Conservation (phyloP, 2,113 vertebrate genomes). For the Mystacornis crossleyi region DNA sequence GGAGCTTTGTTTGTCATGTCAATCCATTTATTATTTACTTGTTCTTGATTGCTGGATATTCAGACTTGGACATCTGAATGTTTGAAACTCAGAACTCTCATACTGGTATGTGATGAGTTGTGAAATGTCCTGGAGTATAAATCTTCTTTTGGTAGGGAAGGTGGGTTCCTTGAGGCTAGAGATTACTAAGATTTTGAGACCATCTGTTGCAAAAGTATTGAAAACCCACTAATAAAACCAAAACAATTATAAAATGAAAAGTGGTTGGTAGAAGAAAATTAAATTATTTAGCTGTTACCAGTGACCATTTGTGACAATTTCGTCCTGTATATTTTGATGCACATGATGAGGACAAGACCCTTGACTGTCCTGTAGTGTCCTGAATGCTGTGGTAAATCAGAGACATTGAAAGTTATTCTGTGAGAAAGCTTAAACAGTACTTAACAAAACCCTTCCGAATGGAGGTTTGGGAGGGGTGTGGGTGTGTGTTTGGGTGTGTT, state of each 20-base stretch:
- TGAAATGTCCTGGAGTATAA: not conserved
- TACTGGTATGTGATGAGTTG: rapidly evolving
- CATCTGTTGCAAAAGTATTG: not conserved
- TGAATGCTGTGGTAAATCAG: not conserved
- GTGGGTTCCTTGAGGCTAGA: not conserved
- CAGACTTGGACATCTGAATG: not conserved
- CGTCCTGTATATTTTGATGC: not conserved
- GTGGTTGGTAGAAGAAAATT: not conserved
- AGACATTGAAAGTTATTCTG: not conserved
- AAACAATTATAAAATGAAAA: not conserved
- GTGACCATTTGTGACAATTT: not conserved
- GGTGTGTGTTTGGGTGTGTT: not conserved
- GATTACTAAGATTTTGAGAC: not conserved
- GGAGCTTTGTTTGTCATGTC: not conserved
- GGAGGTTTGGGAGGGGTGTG: not conserved
- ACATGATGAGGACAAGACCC: not conserved
- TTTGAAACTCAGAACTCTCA: not conserved
- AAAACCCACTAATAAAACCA: not conserved
- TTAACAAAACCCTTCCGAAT: not conserved
- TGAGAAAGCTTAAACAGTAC: not conserved
- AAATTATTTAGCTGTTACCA: not conserved
- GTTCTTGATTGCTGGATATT: not conserved
- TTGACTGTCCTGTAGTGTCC: not conserved
- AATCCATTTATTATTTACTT: not conserved
- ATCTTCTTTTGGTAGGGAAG: not conserved